These are phyloP conservation scores for Amazona ochrocephala DNA, from an alignment of 2,797 vertebrate genomes.

Conservation along the genomic window DNA sequence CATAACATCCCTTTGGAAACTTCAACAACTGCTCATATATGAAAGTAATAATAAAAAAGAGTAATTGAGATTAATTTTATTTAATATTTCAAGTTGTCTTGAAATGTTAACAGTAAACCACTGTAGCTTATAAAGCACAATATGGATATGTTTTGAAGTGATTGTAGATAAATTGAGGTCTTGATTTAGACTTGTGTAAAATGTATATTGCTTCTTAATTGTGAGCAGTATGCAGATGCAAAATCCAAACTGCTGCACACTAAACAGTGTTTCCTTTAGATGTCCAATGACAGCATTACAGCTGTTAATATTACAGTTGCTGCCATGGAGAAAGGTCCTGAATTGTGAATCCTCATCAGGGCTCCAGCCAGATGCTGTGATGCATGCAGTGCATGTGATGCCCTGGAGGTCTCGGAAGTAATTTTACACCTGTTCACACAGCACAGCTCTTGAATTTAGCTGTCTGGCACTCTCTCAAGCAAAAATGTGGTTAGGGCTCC, in stretches of 20 bases:
- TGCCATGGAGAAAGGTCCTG: neutral
- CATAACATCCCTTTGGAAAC: neutral
- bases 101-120: neutral
- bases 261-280: neutral
- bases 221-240: neutral
- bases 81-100: neutral
- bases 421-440: conserved; percentile 9
- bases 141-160: neutral
- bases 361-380: neutral
- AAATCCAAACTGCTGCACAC: neutral
- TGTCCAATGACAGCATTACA: rapidly evolving
- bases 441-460: neutral
- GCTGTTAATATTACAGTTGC: neutral
- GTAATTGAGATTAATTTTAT: neutral
- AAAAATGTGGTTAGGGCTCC: neutral
- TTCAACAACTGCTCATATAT: neutral
- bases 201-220: rapidly evolving
- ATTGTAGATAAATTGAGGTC: neutral
- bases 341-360: neutral
- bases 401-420: neutral
- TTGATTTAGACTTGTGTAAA: neutral
- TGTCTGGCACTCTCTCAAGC: neutral
- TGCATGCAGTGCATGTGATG: neutral
- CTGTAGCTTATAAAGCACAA: neutral
- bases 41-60: neutral